Evolutionary conservation across 2,797 vertebrate genomes (phyloP).

Genomic region (Coendou prehensilis): DNA sequence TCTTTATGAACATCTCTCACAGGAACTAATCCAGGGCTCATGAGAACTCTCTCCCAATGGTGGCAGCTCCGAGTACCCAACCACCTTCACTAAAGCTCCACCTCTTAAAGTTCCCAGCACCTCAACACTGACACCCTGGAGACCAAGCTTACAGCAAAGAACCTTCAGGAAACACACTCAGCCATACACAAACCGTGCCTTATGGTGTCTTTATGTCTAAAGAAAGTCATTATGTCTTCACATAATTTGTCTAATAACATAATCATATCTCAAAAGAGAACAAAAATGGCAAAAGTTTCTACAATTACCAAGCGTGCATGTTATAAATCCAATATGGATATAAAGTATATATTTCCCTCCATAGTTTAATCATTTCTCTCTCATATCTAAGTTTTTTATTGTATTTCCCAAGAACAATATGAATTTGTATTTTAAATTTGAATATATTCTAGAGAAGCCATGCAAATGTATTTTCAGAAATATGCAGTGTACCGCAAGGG

Average conservation of each 20-base stretch:
- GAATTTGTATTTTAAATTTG: constrained; percentile 7
- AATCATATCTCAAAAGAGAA: constrained; percentile 22
- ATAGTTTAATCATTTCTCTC: neutral
- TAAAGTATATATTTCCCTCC: neutral
- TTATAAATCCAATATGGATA: neutral
- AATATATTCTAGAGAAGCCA: constrained; percentile 18
- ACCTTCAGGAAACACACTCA: neutral
- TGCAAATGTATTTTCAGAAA: constrained; percentile 69
- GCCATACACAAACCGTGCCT: neutral
- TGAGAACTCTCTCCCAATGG: neutral
- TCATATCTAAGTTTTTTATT: neutral
- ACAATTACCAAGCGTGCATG: neutral
- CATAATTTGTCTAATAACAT: neutral
- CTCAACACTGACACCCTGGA: too few species aligned
- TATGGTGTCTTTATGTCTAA: neutral
- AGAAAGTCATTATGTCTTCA: neutral
- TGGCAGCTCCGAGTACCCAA: neutral
- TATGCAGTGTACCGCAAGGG: constrained; percentile 45
- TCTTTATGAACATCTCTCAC: neutral
- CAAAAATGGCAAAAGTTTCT: neutral
- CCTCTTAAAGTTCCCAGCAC: neutral
- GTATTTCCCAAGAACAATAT: neutral
- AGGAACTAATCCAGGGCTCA: too few species aligned
- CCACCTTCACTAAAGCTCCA: neutral
- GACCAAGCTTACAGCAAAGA: neutral